These are phyloP conservation scores for Merops nubicus DNA, from an alignment of 2,113 vertebrate genomes.

Conservation along the genomic window DNA sequence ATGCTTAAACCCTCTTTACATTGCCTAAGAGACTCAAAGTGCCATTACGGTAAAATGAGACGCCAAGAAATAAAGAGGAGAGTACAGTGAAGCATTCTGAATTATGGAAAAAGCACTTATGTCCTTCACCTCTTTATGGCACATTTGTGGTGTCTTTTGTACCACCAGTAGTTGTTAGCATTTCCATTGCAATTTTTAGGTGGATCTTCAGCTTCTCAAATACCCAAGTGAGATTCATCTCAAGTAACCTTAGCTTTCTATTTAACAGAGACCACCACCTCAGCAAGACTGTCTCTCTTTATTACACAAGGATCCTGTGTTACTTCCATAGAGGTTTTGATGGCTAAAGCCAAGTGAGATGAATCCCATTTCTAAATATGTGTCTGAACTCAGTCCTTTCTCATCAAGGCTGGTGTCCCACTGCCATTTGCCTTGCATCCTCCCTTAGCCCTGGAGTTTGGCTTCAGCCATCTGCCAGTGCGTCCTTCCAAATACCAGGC, in stretches of 20 bases:
- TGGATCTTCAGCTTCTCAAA: background rate
- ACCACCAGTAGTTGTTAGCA: background rate
- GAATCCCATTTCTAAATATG: background rate
- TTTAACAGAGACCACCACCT: background rate
- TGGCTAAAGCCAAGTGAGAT: background rate
- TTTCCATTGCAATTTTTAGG: background rate
- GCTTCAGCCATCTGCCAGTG: background rate
- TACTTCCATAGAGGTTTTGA: background rate
- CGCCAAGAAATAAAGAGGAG: background rate
- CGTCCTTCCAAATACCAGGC: background rate
- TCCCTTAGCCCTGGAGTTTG: background rate
- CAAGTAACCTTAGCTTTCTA: background rate
- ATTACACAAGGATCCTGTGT: background rate
- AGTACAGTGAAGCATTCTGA: background rate
- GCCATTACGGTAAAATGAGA: slow-evolving; percentile 25
- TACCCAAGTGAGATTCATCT: background rate
- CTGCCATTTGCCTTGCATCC: background rate
- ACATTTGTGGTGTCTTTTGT: background rate
- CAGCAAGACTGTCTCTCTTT: background rate
- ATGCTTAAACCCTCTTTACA: background rate
- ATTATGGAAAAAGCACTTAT: background rate
- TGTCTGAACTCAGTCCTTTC: background rate
- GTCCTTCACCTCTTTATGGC: background rate
- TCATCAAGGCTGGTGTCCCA: background rate
- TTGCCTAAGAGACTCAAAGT: slow-evolving; percentile 2